Conservation (phyloP, 2,888 invertebrate genomes). For the Sycophila texana region DNA sequence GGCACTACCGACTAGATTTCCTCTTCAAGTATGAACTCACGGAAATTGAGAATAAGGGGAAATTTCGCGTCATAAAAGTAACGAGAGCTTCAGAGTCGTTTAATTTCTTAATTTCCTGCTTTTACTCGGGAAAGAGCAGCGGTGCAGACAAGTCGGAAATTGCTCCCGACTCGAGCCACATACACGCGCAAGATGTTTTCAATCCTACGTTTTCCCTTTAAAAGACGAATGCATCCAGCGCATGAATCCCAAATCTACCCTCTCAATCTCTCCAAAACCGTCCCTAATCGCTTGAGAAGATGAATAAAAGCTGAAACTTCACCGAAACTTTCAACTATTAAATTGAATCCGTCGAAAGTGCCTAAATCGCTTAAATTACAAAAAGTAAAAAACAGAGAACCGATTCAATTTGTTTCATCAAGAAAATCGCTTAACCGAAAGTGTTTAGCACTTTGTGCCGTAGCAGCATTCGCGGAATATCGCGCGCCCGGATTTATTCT, state of each 20-base stretch:
- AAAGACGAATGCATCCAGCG: conserved; percentile 2
- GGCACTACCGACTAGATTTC: background rate
- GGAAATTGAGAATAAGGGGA: conserved; percentile 51
- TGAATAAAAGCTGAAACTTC: background rate
- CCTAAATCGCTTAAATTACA: no score
- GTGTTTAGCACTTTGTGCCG: no score
- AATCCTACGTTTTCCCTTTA: conserved; percentile 26
- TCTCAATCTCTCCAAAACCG: no score
- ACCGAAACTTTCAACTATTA: no score
- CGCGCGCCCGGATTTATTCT: no score
- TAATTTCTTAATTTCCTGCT: conserved; percentile 59
- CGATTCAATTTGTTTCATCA: no score
- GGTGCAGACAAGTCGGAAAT: conserved; percentile 42
- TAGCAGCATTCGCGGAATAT: no score
- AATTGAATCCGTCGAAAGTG: no score
- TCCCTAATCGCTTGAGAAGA: no score
- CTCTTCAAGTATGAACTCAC: background rate
- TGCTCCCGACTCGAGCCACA: conserved; percentile 22
- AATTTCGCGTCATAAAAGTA: conserved; percentile 49
- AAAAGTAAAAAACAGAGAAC: no score
- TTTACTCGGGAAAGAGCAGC: conserved; percentile 5
- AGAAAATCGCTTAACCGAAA: no score
- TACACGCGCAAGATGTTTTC: conserved; percentile 24
- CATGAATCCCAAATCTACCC: no score
- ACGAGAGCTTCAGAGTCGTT: conserved; percentile 56